These are phyloP conservation scores for Trachelus iudaicus DNA, from an alignment of 2,888 invertebrate species.

Conservation along the genomic window DNA sequence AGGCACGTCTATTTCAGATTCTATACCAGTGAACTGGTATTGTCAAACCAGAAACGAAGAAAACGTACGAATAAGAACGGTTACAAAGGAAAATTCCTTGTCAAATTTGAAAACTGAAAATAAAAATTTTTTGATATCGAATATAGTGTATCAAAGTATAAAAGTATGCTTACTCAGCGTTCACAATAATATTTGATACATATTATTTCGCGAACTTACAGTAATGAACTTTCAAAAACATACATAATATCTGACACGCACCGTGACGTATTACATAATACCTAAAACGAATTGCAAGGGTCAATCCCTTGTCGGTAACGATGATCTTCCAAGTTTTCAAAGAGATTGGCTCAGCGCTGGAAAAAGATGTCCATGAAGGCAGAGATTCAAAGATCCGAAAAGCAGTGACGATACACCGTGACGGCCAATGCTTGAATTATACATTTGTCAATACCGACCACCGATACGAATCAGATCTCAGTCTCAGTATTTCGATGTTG, in stretches of 20 bases:
- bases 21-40: background rate
- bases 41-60: background rate
- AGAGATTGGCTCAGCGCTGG: background rate
- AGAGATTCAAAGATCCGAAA: background rate
- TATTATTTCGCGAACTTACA: background rate
- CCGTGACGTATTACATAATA: background rate
- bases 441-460: conserved; percentile 39
- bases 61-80: background rate
- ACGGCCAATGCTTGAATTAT: conserved; percentile 43
- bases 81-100: too few species aligned
- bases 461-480: conserved; percentile 41
- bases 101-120: too few species aligned
- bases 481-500: conserved; percentile 45
- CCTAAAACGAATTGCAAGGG: background rate
- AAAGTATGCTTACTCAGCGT: background rate
- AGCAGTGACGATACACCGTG: background rate
- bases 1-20: background rate
- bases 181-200: background rate
- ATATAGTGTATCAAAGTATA: background rate
- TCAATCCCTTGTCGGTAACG: background rate
- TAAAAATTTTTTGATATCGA: background rate
- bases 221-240: background rate
- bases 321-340: too few species aligned
- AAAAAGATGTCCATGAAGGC: background rate
- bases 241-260: background rate